Evolutionary conservation across 2,797 vertebrate genomes (phyloP).

Genomic region (Takifugu ocellatus): DNA sequence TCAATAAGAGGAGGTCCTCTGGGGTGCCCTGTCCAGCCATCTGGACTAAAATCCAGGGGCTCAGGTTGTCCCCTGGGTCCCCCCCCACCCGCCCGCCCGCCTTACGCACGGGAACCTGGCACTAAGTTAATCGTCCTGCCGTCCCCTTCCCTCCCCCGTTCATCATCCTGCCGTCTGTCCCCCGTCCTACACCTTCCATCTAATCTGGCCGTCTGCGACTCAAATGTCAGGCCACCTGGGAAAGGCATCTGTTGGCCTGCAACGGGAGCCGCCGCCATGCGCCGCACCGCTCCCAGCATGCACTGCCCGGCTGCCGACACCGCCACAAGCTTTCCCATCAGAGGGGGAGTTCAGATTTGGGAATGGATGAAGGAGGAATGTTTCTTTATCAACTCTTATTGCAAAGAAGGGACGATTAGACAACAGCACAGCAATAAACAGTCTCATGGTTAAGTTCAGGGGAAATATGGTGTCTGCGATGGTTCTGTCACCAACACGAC

Average conservation of each 20-base stretch:
- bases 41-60: slow-evolving; percentile 79
- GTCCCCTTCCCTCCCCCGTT: slow-evolving; percentile 62
- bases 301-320: slow-evolving; percentile 20
- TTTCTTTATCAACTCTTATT: too few relatives aligned
- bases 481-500: too few relatives aligned
- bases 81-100: slow-evolving; percentile 49
- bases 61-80: slow-evolving; percentile 86
- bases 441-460: too few relatives aligned
- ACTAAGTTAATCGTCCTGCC: slow-evolving; percentile 82
- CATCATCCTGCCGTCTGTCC: slow-evolving; percentile 72
- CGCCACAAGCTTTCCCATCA: slow-evolving; percentile 3
- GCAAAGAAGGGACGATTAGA: too few relatives aligned
- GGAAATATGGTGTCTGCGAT: neutral
- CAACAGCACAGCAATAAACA: too few relatives aligned
- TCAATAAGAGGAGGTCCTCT: slow-evolving; percentile 71
- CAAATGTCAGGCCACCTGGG: slow-evolving; percentile 98
- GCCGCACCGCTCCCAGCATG: slow-evolving; percentile 14
- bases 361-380: too few relatives aligned
- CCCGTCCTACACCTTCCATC: slow-evolving; percentile 87
- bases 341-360: too few relatives aligned
- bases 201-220: slow-evolving; percentile 83
- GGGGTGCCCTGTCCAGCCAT: slow-evolving; percentile 65
- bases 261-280: slow-evolving; percentile 75
- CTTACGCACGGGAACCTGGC: slow-evolving; percentile 72
- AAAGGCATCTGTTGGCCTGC: slow-evolving; percentile 90